These are phyloP conservation scores for Oopsacas minuta DNA, from an alignment of 37 sponge, comb jelly and placozoan species.

Conservation along the genomic window DNA sequence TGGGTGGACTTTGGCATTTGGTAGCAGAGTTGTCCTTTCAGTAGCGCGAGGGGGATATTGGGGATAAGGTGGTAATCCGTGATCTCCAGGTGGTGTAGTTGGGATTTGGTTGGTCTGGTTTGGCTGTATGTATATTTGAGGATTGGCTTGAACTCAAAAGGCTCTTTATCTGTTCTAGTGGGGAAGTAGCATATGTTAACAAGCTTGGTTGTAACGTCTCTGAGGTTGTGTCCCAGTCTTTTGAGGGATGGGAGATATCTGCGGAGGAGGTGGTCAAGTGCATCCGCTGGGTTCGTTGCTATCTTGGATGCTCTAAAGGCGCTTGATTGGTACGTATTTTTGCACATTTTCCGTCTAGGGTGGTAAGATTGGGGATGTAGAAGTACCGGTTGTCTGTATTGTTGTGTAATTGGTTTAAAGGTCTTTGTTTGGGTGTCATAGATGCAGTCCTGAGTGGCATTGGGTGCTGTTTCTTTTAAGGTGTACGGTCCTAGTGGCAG, in stretches of 20 bases:
- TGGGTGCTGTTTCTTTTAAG: not conserved
- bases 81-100: no score
- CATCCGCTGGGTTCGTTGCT: not conserved
- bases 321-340: not conserved
- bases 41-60: no score
- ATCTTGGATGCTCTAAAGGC: not conserved
- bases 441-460: not conserved
- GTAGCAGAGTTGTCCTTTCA: no score
- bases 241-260: not conserved
- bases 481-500: not conserved
- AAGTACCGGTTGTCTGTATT: constrained; percentile 12
- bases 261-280: not conserved
- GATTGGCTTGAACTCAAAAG: not conserved
- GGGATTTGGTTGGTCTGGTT: not conserved
- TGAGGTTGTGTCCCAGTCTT: not conserved
- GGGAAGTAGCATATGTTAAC: not conserved
- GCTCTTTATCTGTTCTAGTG: not conserved
- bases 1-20: no score
- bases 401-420: not conserved
- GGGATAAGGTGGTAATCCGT: no score
- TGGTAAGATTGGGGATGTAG: not conserved
- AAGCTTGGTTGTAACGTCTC: not conserved
- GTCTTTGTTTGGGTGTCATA: not conserved
- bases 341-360: not conserved
- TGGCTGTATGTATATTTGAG: not conserved